phyloP scores from a whole-genome alignment of 2,888 invertebrate species.

The Cynaeus angustus region DNA sequence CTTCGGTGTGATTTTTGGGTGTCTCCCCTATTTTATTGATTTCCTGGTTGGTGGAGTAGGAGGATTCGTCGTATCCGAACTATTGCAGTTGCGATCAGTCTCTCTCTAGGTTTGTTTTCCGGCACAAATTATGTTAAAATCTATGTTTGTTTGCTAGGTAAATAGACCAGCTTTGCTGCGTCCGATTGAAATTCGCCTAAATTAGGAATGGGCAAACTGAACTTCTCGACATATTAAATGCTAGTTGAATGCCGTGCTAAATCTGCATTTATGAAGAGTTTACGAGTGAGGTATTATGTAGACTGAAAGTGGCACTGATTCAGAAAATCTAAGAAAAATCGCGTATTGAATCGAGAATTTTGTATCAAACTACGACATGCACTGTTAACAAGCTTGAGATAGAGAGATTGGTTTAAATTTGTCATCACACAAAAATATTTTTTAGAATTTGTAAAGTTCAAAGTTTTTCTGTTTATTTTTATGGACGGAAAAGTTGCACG shows the following conservation, averaged over 20 bases:
- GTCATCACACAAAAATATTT: too few relatives aligned
- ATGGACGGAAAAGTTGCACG: not conserved
- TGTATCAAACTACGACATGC: too few relatives aligned
- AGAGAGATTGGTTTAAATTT: too few relatives aligned
- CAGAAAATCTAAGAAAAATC: too few relatives aligned
- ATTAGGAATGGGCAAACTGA: slow-evolving; percentile 30
- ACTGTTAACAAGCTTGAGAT: too few relatives aligned
- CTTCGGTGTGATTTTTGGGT: slow-evolving; percentile 40
- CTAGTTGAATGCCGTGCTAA: too few relatives aligned
- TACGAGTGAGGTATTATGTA: too few relatives aligned
- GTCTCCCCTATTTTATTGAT: slow-evolving; percentile 43
- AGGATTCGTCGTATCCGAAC: slow-evolving; percentile 21
- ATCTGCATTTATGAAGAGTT: too few relatives aligned
- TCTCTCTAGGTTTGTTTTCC: slow-evolving; percentile 49
- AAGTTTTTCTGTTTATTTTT: slow-evolving; percentile 9
- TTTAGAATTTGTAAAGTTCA: not conserved
- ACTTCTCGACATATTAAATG: slow-evolving; percentile 25
- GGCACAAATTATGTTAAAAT: slow-evolving; percentile 48
- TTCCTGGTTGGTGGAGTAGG: slow-evolving; percentile 20
- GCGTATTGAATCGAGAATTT: too few relatives aligned
- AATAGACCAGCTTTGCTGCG: slow-evolving; percentile 47
- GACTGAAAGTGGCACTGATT: too few relatives aligned
- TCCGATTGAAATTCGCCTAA: slow-evolving; percentile 35
- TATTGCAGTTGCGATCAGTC: slow-evolving; percentile 20
- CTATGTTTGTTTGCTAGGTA: slow-evolving; percentile 47